Evolutionary conservation across 1,140 invertebrate species (phyloP), one percentile per base, ranked within the genome.

Genomic region (Dinothrombium tinctorium): DNA sequence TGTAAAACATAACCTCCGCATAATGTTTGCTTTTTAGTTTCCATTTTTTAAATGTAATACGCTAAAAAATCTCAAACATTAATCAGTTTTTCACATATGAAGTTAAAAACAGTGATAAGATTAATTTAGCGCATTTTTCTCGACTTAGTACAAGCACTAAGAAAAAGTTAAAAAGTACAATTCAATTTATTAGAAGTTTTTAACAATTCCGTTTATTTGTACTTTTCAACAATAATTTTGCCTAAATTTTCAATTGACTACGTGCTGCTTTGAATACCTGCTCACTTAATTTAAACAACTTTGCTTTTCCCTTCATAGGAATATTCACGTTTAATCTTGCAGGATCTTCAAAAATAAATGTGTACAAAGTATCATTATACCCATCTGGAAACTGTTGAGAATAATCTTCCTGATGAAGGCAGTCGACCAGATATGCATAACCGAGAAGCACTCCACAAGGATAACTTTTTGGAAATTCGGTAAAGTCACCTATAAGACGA

Each of bases 321-420:
- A 35, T 21, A 14, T 35, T 35, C 3, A 35, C 33, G 6, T 35
- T 35, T 17, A 35, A 21, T 6, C 4, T 8, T 20, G 22, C 12
- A 19, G 75, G 72, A 60, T 86, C 74, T 33, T 78, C 71, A 61
- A 84, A 90, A 38, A 96, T 75, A 53, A 92, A 81, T 23, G 94
- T 82, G 63, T 74, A 96, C 0, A 84, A 80, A 56, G 76, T 79
- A 31, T 73, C 71, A 40, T 71, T 76, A 60, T 92, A 84, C 2
- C 80, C 82, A 15, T 76, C 65, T 2, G 82, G 78, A 64, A 72
- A 84, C 55, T 60, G 45, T 49, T 57, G 41, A 44, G 48, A 48
- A 42, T 94, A 95, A 52, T 82, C 74, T 54, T 87, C 79, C 60
- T 92, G 77, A 2, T 76, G 62, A 35, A 94, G 54, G 56, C 83